These are phyloP conservation scores for Oreochromis mossambicus DNA, from an alignment of 2,797 vertebrate genomes.

Conservation along the genomic window DNA sequence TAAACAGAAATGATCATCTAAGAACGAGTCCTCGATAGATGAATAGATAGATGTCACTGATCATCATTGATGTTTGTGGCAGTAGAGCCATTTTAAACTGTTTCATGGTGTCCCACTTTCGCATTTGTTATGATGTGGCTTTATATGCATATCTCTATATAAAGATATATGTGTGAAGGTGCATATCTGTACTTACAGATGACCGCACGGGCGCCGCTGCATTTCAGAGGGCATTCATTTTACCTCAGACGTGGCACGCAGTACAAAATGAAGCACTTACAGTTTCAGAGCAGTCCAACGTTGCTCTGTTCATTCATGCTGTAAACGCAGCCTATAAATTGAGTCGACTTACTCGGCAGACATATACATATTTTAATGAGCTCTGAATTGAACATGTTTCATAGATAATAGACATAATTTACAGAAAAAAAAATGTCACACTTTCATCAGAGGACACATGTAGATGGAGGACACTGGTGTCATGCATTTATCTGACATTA, in stretches of 20 bases:
- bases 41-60: not conserved
- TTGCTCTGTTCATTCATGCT: not conserved
- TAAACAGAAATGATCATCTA: not conserved
- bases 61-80: not conserved
- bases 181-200: not conserved
- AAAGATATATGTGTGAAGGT: not conserved
- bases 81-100: not conserved
- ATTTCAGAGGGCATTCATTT: not conserved
- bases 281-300: not conserved
- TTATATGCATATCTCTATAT: not conserved
- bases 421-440: not conserved
- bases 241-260: not conserved
- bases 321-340: not conserved
- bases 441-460: not conserved
- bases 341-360: not conserved
- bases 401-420: not conserved
- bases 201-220: not conserved
- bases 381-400: not conserved
- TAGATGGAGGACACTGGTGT: not conserved
- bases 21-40: not conserved
- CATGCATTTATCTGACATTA: not conserved
- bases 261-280: not conserved
- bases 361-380: not conserved
- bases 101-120: not conserved
- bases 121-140: not conserved